Evolutionary conservation across 2,888 invertebrate species (phyloP), one percentile per base, ranked within the genome.

Genomic region (Galeruca laticollis): DNA sequence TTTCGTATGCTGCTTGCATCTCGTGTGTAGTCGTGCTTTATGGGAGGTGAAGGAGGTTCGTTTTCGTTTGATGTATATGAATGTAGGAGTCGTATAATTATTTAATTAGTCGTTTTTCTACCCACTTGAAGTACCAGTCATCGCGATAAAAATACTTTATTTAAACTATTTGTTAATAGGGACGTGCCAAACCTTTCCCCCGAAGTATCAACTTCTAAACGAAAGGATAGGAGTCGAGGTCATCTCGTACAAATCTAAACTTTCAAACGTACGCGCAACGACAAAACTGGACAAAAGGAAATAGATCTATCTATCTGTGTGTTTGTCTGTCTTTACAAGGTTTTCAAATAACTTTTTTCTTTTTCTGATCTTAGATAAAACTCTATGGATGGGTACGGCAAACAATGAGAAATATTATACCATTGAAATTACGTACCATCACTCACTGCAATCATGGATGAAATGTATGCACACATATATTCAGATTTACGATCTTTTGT

Each of bases 91-190:
- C 15, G 31, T 13, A 47, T 61, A 61, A 61, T 61, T 49, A 65
- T 65, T 59, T 57, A 65, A 65, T 65, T 65, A 65, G 59, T 49
- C 49, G 57, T 65, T 65, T 26, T 65, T 59, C 59, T 43, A 20
- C 59, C 59, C 57, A 65, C 59, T 65, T 33, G 61, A 43, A 43
- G 43, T 15, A 43, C 8, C n/a, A n/a, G n/a, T n/a, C n/a, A n/a
- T n/a, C n/a, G n/a, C n/a, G n/a, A n/a, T n/a, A n/a, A n/a, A n/a
- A n/a, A n/a, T n/a, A n/a, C n/a, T n/a, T n/a, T n/a, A n/a, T n/a
- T n/a, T n/a, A n/a, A n/a, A n/a, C n/a, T n/a, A n/a, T n/a, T n/a
- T n/a, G n/a, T n/a, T n/a, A n/a, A n/a, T n/a, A n/a, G n/a, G n/a
- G n/a, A n/a, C n/a, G n/a, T n/a, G n/a, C n/a, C n/a, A n/a, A n/a